Conservation (phyloP, 2,888 invertebrate genomes). For the Cybosia mesomella region DNA sequence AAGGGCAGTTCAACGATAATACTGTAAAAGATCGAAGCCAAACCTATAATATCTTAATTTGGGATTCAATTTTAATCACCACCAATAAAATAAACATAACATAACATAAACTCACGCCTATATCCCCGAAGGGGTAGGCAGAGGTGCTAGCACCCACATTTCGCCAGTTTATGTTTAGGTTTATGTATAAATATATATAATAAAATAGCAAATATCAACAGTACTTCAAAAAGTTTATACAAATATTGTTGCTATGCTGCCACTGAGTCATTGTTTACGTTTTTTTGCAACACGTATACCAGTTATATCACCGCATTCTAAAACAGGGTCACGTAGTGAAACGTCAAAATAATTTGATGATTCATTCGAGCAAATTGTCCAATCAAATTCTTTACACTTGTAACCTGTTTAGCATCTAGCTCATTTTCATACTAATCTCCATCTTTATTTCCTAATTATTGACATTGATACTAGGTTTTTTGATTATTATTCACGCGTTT, state of each 20-base stretch:
- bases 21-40: background rate
- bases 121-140: no score
- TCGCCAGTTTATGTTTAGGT: no score
- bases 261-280: conserved; percentile 54
- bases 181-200: no score
- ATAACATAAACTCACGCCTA: no score
- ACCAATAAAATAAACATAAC: no score
- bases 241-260: conserved; percentile 36
- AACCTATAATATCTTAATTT: background rate
- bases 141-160: no score
- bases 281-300: conserved; percentile 41
- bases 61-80: no score
- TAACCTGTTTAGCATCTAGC: conserved; percentile 7
- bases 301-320: conserved; percentile 36
- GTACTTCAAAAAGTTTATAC: no score
- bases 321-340: conserved; percentile 40
- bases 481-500: no score
- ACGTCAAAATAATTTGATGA: conserved; percentile 38
- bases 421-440: background rate
- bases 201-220: no score
- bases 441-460: background rate
- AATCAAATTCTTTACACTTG: conserved; percentile 19
- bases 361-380: conserved; percentile 35
- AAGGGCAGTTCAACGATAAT: no score
- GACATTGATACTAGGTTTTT: background rate